Conservation (phyloP, 35 echinoderm and acorn worm genomes). For the Amphiura filiformis region DNA sequence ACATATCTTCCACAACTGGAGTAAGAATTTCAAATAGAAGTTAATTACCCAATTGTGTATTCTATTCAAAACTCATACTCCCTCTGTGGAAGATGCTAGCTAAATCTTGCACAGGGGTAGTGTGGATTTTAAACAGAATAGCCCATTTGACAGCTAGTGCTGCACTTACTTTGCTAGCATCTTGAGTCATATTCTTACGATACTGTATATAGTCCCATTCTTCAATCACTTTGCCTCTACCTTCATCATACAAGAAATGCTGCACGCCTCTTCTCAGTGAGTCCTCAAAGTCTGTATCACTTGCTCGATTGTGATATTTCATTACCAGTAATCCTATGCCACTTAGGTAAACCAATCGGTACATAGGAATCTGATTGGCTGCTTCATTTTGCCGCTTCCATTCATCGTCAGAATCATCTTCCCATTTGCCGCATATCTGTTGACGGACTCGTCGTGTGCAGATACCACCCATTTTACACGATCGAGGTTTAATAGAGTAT, state of each 20-base stretch:
- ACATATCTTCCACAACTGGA: no score
- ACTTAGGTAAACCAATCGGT: not conserved
- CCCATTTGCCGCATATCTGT: not conserved
- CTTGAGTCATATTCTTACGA: slow-evolving; percentile 4
- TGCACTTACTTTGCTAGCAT: slow-evolving; percentile 31
- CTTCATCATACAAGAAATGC: slow-evolving; percentile 55
- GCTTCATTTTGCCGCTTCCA: not conserved
- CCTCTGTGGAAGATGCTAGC: not conserved
- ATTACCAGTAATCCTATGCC: not conserved
- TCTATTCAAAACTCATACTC: not conserved
- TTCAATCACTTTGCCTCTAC: slow-evolving; percentile 37
- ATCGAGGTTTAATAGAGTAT: no score
- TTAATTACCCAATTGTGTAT: not conserved
- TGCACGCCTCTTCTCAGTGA: slow-evolving; percentile 17
- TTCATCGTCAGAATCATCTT: not conserved
- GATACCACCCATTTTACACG: no score
- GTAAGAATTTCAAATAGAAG: no score
- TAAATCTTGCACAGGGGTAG: not conserved
- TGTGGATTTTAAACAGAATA: not conserved
- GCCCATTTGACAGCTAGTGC: not conserved
- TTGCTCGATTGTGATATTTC: slow-evolving; percentile 35
- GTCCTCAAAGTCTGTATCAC: slow-evolving; percentile 25
- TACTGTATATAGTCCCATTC: slow-evolving; percentile 32
- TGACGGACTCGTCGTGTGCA: not conserved
- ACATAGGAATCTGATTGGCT: not conserved